phyloP scores from a whole-genome alignment of 2,113 vertebrate genomes.

The Verasper variegatus region DNA sequence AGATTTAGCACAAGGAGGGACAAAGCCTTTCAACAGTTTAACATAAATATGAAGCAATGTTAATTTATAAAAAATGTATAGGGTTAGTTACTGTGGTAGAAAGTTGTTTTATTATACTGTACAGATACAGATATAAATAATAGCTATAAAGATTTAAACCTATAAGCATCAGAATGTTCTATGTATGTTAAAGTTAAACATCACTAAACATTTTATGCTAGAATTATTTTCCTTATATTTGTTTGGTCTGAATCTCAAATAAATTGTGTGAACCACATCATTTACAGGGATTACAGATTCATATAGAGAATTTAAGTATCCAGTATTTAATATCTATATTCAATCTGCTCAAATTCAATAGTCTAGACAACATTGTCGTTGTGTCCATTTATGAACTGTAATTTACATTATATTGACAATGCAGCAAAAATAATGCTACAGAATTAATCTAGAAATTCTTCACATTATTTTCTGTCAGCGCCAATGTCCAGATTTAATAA shows the following conservation, averaged over 20 bases:
- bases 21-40: too few species aligned
- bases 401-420: neutral
- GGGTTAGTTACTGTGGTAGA: too few species aligned
- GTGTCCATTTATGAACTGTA: neutral
- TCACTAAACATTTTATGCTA: neutral
- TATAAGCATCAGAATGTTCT: too few species aligned
- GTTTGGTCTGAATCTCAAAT: neutral
- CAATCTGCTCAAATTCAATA: slow-evolving; percentile 1
- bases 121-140: too few species aligned
- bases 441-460: neutral
- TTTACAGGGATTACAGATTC: neutral
- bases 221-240: neutral
- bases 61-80: too few species aligned
- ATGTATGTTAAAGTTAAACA: too few species aligned
- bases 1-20: too few species aligned
- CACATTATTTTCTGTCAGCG: neutral
- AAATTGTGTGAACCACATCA: neutral
- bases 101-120: too few species aligned
- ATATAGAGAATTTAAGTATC: neutral
- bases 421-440: neutral
- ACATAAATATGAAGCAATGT: too few species aligned
- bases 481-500: slow-evolving; percentile 23
- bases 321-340: neutral
- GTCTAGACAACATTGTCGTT: neutral
- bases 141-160: too few species aligned